Conservation (phyloP, 1,140 invertebrate genomes). For the Ips nitidus region DNA sequence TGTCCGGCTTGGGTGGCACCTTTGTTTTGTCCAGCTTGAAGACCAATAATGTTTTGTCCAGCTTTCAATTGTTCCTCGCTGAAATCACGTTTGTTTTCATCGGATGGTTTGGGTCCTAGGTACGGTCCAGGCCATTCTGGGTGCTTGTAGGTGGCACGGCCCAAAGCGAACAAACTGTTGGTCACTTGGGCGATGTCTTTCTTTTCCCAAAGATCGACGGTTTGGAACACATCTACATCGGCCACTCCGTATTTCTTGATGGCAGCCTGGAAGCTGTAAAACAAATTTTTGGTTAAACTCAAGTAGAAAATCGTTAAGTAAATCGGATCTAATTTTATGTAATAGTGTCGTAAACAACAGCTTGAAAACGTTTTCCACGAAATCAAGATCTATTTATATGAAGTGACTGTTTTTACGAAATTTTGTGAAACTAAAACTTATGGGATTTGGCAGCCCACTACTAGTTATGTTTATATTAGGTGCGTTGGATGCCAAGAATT, state of each 20-base stretch:
- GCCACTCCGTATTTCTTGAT: slow-evolving; percentile 86
- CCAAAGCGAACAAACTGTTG: slow-evolving; percentile 89
- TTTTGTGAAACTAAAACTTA: slow-evolving; percentile 13
- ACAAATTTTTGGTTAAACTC: background rate
- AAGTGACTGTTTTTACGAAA: background rate
- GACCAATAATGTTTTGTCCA: slow-evolving; percentile 86
- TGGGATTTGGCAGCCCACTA: slow-evolving; percentile 8
- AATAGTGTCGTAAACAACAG: background rate
- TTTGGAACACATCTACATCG: slow-evolving; percentile 94
- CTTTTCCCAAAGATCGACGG: slow-evolving; percentile 91
- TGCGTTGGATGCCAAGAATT: background rate
- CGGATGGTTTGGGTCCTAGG: slow-evolving; percentile 85
- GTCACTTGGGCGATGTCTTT: slow-evolving; percentile 94
- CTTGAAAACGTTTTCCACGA: background rate
- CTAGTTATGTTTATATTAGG: slow-evolving; percentile 4
- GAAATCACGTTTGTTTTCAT: slow-evolving; percentile 91
- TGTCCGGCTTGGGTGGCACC: slow-evolving; percentile 91
- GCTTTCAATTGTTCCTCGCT: slow-evolving; percentile 88
- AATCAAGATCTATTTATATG: background rate
- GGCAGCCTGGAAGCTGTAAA: slow-evolving; percentile 82
- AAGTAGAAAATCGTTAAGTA: slow-evolving; percentile 37
- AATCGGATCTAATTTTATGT: background rate
- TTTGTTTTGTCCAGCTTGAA: slow-evolving; percentile 96
- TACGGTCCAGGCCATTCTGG: slow-evolving; percentile 86
- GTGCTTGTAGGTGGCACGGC: slow-evolving; percentile 89